phyloP scores from a whole-genome alignment of 2,888 invertebrate species.

The Eupithecia exiguata region DNA sequence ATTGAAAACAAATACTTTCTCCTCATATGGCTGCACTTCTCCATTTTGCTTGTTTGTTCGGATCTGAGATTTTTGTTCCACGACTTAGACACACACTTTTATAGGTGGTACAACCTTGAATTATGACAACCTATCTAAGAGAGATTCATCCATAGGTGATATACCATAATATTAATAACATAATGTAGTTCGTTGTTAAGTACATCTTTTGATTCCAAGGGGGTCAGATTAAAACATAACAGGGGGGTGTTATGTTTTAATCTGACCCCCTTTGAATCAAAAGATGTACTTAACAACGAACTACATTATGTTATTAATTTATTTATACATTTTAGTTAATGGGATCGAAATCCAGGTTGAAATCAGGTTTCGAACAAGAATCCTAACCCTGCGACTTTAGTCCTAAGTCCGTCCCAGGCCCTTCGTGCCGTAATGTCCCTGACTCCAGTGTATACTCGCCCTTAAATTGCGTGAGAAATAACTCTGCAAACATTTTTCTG shows the following conservation, averaged over 20 bases:
- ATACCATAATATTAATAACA: no score
- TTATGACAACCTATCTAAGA: not conserved
- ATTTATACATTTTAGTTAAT: no score
- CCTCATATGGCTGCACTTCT: no score
- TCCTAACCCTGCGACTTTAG: not conserved
- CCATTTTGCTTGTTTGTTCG: no score
- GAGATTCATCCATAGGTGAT: not conserved
- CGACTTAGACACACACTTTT: no score
- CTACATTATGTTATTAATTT: no score
- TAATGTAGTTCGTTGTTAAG: no score
- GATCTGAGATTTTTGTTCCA: no score
- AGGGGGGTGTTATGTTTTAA: not conserved
- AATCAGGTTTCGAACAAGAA: not conserved
- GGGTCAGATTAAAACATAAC: not conserved
- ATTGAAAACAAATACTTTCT: not conserved
- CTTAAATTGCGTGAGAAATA: constrained; percentile 57
- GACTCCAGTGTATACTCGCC: constrained; percentile 56
- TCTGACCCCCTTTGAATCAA: no score
- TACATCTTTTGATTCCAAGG: no score
- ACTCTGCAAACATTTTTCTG: constrained; percentile 45
- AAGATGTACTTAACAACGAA: no score
- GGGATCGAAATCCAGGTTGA: not conserved
- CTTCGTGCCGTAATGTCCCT: constrained; percentile 49
- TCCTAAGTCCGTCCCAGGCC: constrained; percentile 30
- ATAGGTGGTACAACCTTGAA: no score